Evolutionary conservation across 2,888 invertebrate genomes (phyloP), one percentile per base, ranked within the genome.

Genomic region (Drosophila subsilvestris): DNA sequence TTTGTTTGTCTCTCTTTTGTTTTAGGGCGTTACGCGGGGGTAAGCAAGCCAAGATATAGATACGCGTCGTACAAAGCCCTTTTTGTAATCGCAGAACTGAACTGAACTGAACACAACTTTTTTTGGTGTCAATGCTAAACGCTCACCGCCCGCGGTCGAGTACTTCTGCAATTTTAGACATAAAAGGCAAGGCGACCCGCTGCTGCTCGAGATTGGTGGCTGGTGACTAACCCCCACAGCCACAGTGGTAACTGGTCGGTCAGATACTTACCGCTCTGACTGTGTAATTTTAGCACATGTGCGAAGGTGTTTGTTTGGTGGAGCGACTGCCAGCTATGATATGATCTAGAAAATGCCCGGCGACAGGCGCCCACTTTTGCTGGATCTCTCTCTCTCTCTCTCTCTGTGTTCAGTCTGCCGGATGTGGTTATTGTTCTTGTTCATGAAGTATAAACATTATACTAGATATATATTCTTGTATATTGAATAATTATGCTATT

Each of bases 91-190:
- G 53, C 68, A 32, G n/a, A 25, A 48, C 18, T 12, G 14, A 14
- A 48, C 63, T 45, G 22, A 32, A 14, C 57, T 42, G 50, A 44
- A 74, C 80, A 73, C 79, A 77, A 85, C 80, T 86, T 90, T 90
- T 86, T 90, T 90, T 86, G 78, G 86, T 91, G 91, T 90, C 90
- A 90, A 90, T 90, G 90, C 90, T 89, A 90, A 89, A 85, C 80
- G 74, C 78, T 79, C 74, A 78, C 74, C 74, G 82, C 80, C 83
- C 73, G 76, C 76, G 74, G 76, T 80, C 63, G 75, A 79, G 79
- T 80, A 89, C 90, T 80, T 89, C 89, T 90, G 89, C 89, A 86
- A 89, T 88, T 89, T 90, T 86, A 88, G 76, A 89, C 89, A 78
- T 88, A 86, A 80, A 86, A 77, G 85, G 86, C 84, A 79, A 79